Evolutionary conservation across 2,113 vertebrate genomes (phyloP), one percentile per base, ranked within the genome.

Genomic region (Camelus dromedarius): DNA sequence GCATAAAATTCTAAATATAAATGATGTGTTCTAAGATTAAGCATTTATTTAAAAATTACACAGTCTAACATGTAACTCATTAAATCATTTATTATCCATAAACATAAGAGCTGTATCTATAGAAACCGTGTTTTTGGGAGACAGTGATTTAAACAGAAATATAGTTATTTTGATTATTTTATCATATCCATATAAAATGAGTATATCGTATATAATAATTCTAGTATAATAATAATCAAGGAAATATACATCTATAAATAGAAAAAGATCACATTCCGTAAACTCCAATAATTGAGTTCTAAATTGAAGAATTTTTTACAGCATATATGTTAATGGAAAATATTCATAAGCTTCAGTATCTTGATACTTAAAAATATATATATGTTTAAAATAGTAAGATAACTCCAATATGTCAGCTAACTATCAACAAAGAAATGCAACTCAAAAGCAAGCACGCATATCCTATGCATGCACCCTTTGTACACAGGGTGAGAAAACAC

Each of bases 281-380:
- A 85, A 20, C 5, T 22, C n/a, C 8, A 50, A 22, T n/a, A 91
- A 54, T 3, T 93, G 6, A 64, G 72, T 60, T 81, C 32, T 95
- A 89, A 92, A 94, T 3, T 26, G 56, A 86, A 81, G 60, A 83
- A 5, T 75, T 92, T 96, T 52, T 42, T 77, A n/a, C 13, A 42
- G 38, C 35, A 52, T 28, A n/a, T 66, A 24, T 26, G 3, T 52
- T 67, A 73, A 38, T 52, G 12, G n/a, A 87, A 81, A 95, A 62
- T 15, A 46, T 76, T 58, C 79, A 30, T 19, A 95, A 96, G 54
- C 0, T 15, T 96, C 93, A 48, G 3, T 82, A 64, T 16, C 2
- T 38, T 94, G 50, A 88, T 66, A 94, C 83, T 80, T 67, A 75
- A 91, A 48, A 95, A 60, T 94, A 89, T 91, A 35, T 38, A 79